These are phyloP conservation scores for Dinomys branickii DNA, from an alignment of 2,113 vertebrate species.

Conservation along the genomic window DNA sequence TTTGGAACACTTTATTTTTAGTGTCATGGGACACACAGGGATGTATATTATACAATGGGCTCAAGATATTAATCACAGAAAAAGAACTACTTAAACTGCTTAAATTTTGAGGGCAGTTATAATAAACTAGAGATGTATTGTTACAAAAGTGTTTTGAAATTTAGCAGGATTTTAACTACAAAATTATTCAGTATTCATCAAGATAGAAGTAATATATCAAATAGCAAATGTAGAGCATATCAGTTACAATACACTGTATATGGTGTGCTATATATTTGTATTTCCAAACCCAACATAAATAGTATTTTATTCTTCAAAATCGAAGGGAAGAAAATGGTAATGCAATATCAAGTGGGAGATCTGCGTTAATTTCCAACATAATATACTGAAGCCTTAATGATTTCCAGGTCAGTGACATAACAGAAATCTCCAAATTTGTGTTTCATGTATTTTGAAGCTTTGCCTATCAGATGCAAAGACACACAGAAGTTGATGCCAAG, in stretches of 20 bases:
- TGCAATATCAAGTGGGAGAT: not conserved
- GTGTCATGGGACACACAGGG: accelerated
- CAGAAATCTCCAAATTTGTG: not conserved
- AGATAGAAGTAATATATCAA: not conserved
- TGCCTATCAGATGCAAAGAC: not conserved
- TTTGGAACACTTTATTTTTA: not conserved
- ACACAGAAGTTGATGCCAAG: not conserved
- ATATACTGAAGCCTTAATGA: not conserved
- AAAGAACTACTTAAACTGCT: not conserved
- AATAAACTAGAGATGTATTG: not conserved
- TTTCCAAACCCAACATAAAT: not conserved
- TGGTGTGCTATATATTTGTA: not conserved
- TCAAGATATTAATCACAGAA: not conserved
- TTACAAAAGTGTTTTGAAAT: not conserved
- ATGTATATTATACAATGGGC: not conserved
- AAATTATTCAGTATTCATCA: not conserved
- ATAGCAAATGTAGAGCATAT: not conserved
- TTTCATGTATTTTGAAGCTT: slow-evolving; percentile 12
- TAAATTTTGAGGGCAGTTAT: not conserved
- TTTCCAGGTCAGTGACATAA: not conserved
- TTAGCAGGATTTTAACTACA: not conserved
- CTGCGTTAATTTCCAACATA: not conserved
- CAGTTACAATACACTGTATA: not conserved
- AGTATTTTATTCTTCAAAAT: not conserved
- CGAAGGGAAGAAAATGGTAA: not conserved